Percentiles rank a stretch among this genome's conserved stretches.
Evolutionary conservation across 2,888 invertebrate genomes (phyloP).

Genomic region (Periphyllus acericola): DNA sequence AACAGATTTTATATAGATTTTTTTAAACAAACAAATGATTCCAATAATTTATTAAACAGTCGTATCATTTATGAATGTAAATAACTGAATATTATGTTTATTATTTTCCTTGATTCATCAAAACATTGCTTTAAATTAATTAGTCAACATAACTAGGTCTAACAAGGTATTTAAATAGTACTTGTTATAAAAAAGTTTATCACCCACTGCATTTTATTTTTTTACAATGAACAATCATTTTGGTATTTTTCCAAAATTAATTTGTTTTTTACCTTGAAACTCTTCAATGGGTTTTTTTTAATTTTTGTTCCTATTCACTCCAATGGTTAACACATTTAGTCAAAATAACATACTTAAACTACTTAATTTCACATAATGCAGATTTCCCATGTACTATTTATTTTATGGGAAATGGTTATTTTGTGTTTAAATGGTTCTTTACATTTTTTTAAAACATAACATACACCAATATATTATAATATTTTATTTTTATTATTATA

Average conservation of each 20-base stretch:
- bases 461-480: not conserved
- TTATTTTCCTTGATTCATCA: conserved; percentile 14
- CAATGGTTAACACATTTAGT: conserved; percentile 42
- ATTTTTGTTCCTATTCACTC: conserved; percentile 56
- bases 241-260: conserved; percentile 43
- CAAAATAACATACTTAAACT: conserved; percentile 48
- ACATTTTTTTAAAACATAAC: not conserved
- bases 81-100: conserved; percentile 17
- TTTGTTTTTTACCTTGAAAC: conserved; percentile 44
- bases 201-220: conserved; percentile 24
- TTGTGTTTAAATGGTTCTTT: conserved; percentile 34
- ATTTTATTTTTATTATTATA: conserved; percentile 42
- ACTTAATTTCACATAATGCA: conserved; percentile 47
- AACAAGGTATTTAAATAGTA: conserved; percentile 23
- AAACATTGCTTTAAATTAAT: conserved; percentile 29
- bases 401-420: conserved; percentile 9
- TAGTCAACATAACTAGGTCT: conserved; percentile 10
- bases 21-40: conserved; percentile 48
- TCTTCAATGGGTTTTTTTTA: not conserved
- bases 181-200: not conserved
- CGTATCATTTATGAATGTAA: conserved; percentile 30
- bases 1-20: conserved; percentile 28
- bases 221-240: conserved; percentile 44
- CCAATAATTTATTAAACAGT: conserved; percentile 55
- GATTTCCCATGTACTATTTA: conserved; percentile 16